These are phyloP conservation scores for Nebria ingens DNA, from an alignment of 1,140 invertebrate species.

Conservation along the genomic window DNA sequence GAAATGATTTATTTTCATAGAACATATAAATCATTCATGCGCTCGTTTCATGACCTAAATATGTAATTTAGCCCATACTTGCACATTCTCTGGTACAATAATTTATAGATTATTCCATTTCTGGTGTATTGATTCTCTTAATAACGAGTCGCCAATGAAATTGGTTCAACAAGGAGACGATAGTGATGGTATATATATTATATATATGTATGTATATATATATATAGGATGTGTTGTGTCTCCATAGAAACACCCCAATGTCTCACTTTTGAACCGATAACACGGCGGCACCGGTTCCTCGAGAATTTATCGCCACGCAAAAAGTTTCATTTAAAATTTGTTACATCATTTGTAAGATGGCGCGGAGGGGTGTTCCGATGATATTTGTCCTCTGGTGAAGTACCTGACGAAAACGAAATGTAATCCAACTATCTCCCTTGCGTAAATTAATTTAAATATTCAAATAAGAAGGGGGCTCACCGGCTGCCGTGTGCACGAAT, in stretches of 20 bases:
- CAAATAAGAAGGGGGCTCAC: too few species aligned
- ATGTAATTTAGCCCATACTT: too few species aligned
- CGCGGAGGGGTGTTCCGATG: neutral
- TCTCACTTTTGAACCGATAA: neutral
- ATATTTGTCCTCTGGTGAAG: neutral
- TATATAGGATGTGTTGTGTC: neutral
- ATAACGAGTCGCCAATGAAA: neutral
- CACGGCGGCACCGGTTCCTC: neutral
- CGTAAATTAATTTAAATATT: neutral
- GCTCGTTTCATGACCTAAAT: too few species aligned
- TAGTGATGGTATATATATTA: neutral
- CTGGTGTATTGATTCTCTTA: too few species aligned
- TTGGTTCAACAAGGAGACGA: neutral
- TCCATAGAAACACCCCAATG: slow-evolving; percentile 6
- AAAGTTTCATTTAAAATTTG: slow-evolving; percentile 10
- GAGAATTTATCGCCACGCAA: slow-evolving; percentile 1
- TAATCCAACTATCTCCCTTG: too few species aligned
- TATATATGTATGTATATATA: neutral
- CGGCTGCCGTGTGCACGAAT: too few species aligned
- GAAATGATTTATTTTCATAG: too few species aligned
- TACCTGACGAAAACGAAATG: neutral
- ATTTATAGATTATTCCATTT: too few species aligned
- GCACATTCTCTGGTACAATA: too few species aligned
- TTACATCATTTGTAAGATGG: slow-evolving; percentile 6
- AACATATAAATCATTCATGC: too few species aligned